Percentiles rank a stretch among this genome's conserved stretches.
phyloP scores from a whole-genome alignment of 2,113 vertebrate genomes.

The Okapia johnstoni region DNA sequence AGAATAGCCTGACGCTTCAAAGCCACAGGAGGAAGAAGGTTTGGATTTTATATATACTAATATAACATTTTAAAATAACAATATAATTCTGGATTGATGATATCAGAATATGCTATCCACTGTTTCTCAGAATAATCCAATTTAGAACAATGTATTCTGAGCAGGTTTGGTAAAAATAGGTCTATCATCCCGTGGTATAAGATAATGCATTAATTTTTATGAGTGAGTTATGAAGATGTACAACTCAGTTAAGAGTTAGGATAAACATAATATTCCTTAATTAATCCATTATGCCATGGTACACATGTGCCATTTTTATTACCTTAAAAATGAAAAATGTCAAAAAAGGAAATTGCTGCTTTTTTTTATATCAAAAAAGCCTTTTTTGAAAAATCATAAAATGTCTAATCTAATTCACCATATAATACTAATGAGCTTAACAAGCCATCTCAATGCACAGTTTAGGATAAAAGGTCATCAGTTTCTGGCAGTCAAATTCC shows the following conservation, averaged over 20 bases:
- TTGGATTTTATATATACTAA: constrained; percentile 60
- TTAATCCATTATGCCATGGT: constrained; percentile 81
- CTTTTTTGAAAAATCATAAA: constrained; percentile 76
- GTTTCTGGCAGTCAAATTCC: constrained; percentile 67
- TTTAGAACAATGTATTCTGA: constrained; percentile 80
- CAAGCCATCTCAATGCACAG: constrained; percentile 73
- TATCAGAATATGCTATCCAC: constrained; percentile 55
- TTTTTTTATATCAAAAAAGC: constrained; percentile 70
- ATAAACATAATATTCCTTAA: constrained; percentile 85
- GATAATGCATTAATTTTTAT: constrained; percentile 83
- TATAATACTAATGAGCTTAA: constrained; percentile 79
- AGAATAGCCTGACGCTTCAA: constrained; percentile 67
- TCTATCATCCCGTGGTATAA: constrained; percentile 68
- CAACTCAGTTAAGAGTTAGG: constrained; percentile 76
- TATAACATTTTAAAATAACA: constrained; percentile 78
- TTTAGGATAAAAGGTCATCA: constrained; percentile 75
- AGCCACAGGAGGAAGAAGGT: constrained; percentile 60
- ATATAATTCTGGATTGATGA: constrained; percentile 66
- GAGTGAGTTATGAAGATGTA: constrained; percentile 82
- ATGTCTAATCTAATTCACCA: constrained; percentile 71
- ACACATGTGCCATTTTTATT: constrained; percentile 81
- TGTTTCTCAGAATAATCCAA: constrained; percentile 75
- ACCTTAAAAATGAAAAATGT: constrained; percentile 79
- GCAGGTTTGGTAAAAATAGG: constrained; percentile 80
- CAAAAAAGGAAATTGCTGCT: constrained; percentile 67